Percentiles rank a stretch among this genome's conserved stretches.
phyloP scores from a whole-genome alignment of 2,797 vertebrate genomes.

The Cyclopterus lumpus region DNA sequence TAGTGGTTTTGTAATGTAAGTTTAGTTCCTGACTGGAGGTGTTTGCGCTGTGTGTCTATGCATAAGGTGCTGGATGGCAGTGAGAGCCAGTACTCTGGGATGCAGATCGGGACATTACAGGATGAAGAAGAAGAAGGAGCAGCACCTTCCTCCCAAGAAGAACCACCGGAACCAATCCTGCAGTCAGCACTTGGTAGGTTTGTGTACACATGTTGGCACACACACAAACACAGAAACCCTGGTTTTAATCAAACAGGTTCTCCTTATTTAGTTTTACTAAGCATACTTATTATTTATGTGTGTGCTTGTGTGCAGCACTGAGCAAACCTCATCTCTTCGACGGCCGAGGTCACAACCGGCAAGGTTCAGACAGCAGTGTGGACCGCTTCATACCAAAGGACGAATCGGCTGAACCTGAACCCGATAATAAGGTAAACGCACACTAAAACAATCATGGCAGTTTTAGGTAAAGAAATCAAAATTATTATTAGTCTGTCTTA shows the following conservation, averaged over 20 bases:
- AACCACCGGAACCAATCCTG: slow-evolving; percentile 83
- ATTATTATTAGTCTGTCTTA: not conserved
- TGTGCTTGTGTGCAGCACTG: slow-evolving; percentile 78
- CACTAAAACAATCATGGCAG: not conserved
- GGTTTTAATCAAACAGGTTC: not conserved
- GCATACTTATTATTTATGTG: not conserved
- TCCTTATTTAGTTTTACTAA: not conserved
- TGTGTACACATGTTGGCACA: not conserved
- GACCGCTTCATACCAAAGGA: slow-evolving; percentile 90
- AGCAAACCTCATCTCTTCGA: slow-evolving; percentile 91
- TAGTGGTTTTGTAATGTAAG: not conserved
- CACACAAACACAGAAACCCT: not conserved
- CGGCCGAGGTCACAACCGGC: slow-evolving; percentile 89
- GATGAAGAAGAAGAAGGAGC: slow-evolving; percentile 91
- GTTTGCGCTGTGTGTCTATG: slow-evolving; percentile 49
- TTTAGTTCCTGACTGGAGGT: slow-evolving; percentile 6
- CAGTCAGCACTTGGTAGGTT: slow-evolving; percentile 88
- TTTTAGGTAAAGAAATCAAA: not conserved
- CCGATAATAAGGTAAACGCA: slow-evolving; percentile 88
- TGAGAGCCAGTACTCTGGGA: slow-evolving; percentile 92
- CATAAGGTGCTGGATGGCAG: slow-evolving; percentile 91
- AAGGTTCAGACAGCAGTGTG: slow-evolving; percentile 92
- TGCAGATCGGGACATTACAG: slow-evolving; percentile 92
- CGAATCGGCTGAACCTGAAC: slow-evolving; percentile 88
- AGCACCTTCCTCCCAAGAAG: slow-evolving; percentile 80